Base-by-base conservation (phyloP, 1,140 invertebrate genomes). In the Hylaeus anthracinus region DNA sequence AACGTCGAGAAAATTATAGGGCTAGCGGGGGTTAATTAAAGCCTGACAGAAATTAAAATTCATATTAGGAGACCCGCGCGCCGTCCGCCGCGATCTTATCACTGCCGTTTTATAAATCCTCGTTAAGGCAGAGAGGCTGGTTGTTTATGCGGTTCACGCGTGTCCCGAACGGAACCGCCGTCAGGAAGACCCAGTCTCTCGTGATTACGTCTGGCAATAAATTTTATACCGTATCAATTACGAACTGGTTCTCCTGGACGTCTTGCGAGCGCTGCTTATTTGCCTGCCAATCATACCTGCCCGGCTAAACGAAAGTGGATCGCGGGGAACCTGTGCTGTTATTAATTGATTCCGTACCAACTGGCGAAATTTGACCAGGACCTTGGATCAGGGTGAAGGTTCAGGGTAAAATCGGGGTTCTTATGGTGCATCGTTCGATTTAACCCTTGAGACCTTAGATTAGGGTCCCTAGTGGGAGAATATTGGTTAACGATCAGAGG, bases 31-130 rank as follows among this genome's bases (percentile, higher is more conserved):
- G 83, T 85, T 85, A 82, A 82, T 86, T 86, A 86, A 86, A 81
- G 73, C 79, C 70, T 76, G 79, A 86, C 74, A 82, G 79, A 85
- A 85, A 86, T 86, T 85, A 85, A 85, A 86, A 86, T 82, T 86
- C 79, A 78, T 85, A 75, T 85, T 85, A 78, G 73, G 53, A 67
- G 60, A 70, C 61, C 37, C 15, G 63, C 61, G 51, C 1, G 61
- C 37, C 26, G 60, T 85, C 71, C 51, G 26, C 61, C 81, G 5
- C 67, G 82, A 84, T 71, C 79, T 72, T 85, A 80, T 85, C 84
- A 43, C 72, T 64, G 69, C 79, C 69, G 79, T 85, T 85, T 77
- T 70, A 81, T 77, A 85, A 84, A 77, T 85, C 69, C 53, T 84
- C 43, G 37, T 79, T 72, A 79, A 58, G 26, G n/a, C 6, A 45